Evolutionary conservation across 2,113 vertebrate genomes (phyloP).

Genomic region (Macaca mulatta): DNA sequence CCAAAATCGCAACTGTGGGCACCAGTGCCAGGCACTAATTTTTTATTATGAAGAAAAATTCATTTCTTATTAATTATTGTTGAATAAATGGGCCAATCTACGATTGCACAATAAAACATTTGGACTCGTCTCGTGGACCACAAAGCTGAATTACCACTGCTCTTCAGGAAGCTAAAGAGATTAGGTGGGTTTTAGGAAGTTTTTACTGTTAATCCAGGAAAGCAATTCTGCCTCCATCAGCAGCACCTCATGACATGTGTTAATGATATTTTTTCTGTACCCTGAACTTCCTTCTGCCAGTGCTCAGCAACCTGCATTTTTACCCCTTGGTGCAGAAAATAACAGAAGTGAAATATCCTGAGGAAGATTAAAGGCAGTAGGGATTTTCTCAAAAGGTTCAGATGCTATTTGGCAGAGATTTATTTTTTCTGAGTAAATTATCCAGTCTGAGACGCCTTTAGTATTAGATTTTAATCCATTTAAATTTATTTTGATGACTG

Average conservation of each 20-base stretch:
- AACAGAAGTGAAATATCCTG: background rate
- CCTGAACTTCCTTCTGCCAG: background rate
- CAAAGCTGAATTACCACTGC: background rate
- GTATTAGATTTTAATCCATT: background rate
- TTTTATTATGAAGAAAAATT: background rate
- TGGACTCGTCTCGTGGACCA: background rate
- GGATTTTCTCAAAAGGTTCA: background rate
- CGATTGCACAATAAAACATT: background rate
- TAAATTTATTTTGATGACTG: background rate
- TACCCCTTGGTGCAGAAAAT: background rate
- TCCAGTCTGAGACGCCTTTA: background rate
- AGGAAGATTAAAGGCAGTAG: background rate
- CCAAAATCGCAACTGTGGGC: background rate
- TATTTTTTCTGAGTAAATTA: background rate
- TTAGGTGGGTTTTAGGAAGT: background rate
- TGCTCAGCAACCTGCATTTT: background rate
- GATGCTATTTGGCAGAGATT: background rate
- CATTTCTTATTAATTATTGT: background rate
- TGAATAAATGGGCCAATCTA: background rate
- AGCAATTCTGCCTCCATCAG: background rate
- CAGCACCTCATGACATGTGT: background rate
- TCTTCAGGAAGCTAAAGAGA: background rate
- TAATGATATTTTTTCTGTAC: background rate
- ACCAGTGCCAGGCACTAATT: background rate
- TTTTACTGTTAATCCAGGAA: slow-evolving; percentile 38